A percentile compares a stretch with the other conserved stretches of the same genome.
phyloP scores from a whole-genome alignment of 2,888 invertebrate genomes.

The Metalampra italica region DNA sequence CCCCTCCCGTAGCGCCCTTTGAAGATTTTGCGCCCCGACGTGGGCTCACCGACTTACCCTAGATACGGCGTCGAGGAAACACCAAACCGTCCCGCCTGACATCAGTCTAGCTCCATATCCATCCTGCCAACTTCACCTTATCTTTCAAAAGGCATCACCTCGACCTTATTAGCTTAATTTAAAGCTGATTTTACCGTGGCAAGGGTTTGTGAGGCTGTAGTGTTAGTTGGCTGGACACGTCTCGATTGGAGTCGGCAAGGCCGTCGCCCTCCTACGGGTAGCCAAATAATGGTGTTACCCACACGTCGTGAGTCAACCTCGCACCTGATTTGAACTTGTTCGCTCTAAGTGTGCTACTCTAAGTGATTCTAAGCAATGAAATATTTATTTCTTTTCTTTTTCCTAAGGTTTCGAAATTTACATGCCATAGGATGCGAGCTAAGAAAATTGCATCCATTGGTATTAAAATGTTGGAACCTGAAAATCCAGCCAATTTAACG shows the following conservation, averaged over 20 bases:
- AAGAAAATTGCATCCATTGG: too few relatives aligned
- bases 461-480: too few relatives aligned
- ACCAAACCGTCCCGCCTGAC: conserved; percentile 8
- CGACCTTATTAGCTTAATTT: background rate
- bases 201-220: background rate
- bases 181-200: background rate
- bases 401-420: too few relatives aligned
- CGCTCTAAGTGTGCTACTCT: background rate
- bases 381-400: too few relatives aligned
- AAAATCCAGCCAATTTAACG: too few relatives aligned
- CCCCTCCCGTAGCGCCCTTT: too few relatives aligned
- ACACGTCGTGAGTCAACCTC: conserved; percentile 34
- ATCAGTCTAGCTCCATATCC: conserved; percentile 15
- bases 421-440: too few relatives aligned
- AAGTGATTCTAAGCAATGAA: too few relatives aligned
- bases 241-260: conserved; percentile 38
- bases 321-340: conserved; percentile 15
- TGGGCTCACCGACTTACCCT: too few relatives aligned
- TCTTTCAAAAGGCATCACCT: background rate
- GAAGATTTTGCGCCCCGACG: too few relatives aligned
- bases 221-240: background rate
- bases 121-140: conserved; percentile 4
- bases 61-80: too few relatives aligned
- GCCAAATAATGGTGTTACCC: conserved; percentile 48
- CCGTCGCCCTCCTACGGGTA: conserved; percentile 54